A percentile compares a stretch with the other conserved stretches of the same genome.
Evolutionary conservation across 2,888 invertebrate genomes (phyloP).

Genomic region (Cryptus armator): DNA sequence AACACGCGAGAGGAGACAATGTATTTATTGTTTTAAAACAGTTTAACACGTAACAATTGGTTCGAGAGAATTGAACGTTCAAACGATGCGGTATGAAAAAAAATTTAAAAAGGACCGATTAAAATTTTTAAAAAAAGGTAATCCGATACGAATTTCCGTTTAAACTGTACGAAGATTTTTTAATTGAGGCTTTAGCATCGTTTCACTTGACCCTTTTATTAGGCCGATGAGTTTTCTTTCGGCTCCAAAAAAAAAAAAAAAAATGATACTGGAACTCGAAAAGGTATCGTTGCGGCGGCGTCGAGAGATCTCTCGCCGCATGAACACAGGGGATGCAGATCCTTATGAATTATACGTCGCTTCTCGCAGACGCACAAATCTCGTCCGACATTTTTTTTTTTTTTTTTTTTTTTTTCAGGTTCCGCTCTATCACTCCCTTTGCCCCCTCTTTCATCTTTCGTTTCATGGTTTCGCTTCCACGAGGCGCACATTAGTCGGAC

Average conservation of each 20-base stretch:
- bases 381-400: constrained; percentile 58
- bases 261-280: neutral
- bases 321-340: constrained; percentile 44
- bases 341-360: constrained; percentile 79
- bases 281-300: constrained; percentile 15
- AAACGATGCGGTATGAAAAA: too few relatives aligned
- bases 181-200: neutral
- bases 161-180: too few relatives aligned
- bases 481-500: constrained; percentile 67
- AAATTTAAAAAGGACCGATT: too few relatives aligned
- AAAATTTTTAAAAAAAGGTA: too few relatives aligned
- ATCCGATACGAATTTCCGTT: too few relatives aligned
- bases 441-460: constrained; percentile 28
- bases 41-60: too few relatives aligned
- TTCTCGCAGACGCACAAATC: constrained; percentile 79
- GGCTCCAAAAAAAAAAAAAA: neutral
- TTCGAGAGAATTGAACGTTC: neutral
- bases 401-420: constrained; percentile 57
- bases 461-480: constrained; percentile 27
- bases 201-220: neutral
- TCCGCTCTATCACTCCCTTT: constrained; percentile 59
- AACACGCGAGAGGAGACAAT: neutral
- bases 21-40: too few relatives aligned
- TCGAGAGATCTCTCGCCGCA: constrained; percentile 30
- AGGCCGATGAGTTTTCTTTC: neutral